phyloP scores from a whole-genome alignment of 2,113 vertebrate species.

The Gnathonemus longibarbis region DNA sequence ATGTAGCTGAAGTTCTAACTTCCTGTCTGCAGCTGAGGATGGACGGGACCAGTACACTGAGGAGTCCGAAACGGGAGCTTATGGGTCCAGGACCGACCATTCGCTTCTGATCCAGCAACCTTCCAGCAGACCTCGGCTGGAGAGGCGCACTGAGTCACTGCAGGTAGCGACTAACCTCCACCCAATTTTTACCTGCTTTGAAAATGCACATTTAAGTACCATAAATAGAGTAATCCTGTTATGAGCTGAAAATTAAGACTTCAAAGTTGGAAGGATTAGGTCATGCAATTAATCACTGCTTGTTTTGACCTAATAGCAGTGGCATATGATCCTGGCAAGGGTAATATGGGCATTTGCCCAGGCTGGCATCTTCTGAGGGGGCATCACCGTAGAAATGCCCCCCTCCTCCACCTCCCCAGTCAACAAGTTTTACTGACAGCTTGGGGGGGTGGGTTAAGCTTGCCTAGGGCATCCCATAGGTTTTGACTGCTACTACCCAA shows the following conservation, averaged over 20 bases:
- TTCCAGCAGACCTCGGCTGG: slow-evolving; percentile 64
- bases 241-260: neutral
- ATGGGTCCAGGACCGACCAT: slow-evolving; percentile 71
- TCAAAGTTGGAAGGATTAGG: neutral
- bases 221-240: neutral
- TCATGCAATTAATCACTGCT: neutral
- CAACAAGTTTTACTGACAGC: neutral
- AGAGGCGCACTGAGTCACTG: slow-evolving; percentile 66
- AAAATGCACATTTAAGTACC: neutral
- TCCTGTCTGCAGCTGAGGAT: slow-evolving; percentile 49
- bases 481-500: neutral
- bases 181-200: neutral
- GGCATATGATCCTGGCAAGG: neutral
- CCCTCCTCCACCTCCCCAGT: neutral
- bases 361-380: neutral
- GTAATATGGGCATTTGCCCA: neutral
- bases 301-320: neutral
- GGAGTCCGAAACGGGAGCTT: slow-evolving; percentile 76
- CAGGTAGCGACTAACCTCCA: slow-evolving; percentile 57
- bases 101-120: slow-evolving; percentile 75
- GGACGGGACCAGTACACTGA: slow-evolving; percentile 72
- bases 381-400: neutral
- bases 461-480: neutral
- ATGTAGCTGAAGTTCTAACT: neutral
- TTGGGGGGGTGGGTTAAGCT: neutral